A percentile compares a stretch with the other conserved stretches of the same genome.
These are phyloP conservation scores for Hoplostethus mediterraneus DNA, from an alignment of 2,797 vertebrate genomes.

Conservation along the genomic window DNA sequence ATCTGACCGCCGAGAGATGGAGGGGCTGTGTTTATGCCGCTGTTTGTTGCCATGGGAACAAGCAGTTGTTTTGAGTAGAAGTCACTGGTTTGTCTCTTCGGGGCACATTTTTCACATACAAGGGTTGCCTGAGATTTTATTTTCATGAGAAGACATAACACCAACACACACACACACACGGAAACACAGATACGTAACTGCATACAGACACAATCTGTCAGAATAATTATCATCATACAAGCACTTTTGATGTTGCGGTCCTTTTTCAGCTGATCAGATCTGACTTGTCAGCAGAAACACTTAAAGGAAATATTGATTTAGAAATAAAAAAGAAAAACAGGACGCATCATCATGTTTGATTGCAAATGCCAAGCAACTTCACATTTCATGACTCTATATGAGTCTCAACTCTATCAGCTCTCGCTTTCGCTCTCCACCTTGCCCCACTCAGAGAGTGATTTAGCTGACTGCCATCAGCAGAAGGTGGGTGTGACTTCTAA, in stretches of 20 bases:
- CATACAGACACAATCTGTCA: background rate
- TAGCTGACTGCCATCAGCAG: slow-evolving; percentile 17
- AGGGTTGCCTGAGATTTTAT: background rate
- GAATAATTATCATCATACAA: slow-evolving; percentile 31
- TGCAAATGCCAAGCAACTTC: slow-evolving; percentile 53
- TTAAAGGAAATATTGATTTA: slow-evolving; percentile 65
- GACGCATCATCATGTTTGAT: slow-evolving; percentile 64
- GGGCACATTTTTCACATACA: background rate
- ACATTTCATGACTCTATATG: slow-evolving; percentile 64
- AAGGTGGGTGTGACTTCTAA: slow-evolving; percentile 56
- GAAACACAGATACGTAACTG: background rate
- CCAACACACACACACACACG: background rate
- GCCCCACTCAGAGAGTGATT: slow-evolving; percentile 32
- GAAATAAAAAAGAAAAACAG: slow-evolving; percentile 48
- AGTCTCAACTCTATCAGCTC: slow-evolving; percentile 45
- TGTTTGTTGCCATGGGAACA: slow-evolving; percentile 68
- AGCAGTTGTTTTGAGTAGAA: slow-evolving; percentile 28
- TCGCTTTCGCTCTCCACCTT: slow-evolving; percentile 23
- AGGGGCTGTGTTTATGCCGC: slow-evolving; percentile 51
- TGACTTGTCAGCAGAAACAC: slow-evolving; percentile 57
- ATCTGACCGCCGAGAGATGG: slow-evolving; percentile 46
- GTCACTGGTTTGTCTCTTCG: background rate
- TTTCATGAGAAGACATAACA: background rate
- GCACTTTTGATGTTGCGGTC: slow-evolving; percentile 23
- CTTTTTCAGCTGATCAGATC: slow-evolving; percentile 30